These are phyloP conservation scores for Tachypleus tridentatus DNA, from an alignment of 1,140 invertebrate species.

Conservation along the genomic window DNA sequence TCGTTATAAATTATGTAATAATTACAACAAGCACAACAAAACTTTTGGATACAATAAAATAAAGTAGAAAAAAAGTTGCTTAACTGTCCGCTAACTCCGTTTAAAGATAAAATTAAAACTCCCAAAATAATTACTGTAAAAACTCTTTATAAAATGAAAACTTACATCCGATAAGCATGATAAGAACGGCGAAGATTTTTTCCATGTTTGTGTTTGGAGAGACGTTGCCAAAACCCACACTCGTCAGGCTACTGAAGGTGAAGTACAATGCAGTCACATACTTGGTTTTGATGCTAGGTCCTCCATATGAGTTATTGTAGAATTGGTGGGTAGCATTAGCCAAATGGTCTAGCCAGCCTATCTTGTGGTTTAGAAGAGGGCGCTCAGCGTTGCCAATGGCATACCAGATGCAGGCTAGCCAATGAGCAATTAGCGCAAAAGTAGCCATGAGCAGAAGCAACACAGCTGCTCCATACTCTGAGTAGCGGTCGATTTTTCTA, in stretches of 20 bases:
- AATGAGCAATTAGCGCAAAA: constrained; percentile 95
- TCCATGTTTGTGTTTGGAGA: constrained; percentile 90
- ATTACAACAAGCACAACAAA: too few species aligned
- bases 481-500: constrained; percentile 92
- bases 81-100: too few species aligned
- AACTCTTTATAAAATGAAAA: constrained; percentile 25
- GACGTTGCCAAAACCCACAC: constrained; percentile 96
- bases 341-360: constrained; percentile 84
- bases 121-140: too few species aligned
- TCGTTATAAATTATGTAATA: too few species aligned
- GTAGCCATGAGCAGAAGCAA: constrained; percentile 90
- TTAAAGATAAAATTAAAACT: too few species aligned
- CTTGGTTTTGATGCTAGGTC: constrained; percentile 58
- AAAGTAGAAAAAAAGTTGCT: too few species aligned
- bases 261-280: constrained; percentile 81
- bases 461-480: constrained; percentile 97
- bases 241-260: constrained; percentile 93
- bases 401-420: constrained; percentile 98
- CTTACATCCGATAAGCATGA: constrained; percentile 91
- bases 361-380: constrained; percentile 50
- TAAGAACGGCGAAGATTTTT: constrained; percentile 84
- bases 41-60: too few species aligned
- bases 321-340: constrained; percentile 76
- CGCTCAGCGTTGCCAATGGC: constrained; percentile 90
- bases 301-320: constrained; percentile 56